Conservation (phyloP, 92 coral and sea anemone species). For the Porites evermanni region DNA sequence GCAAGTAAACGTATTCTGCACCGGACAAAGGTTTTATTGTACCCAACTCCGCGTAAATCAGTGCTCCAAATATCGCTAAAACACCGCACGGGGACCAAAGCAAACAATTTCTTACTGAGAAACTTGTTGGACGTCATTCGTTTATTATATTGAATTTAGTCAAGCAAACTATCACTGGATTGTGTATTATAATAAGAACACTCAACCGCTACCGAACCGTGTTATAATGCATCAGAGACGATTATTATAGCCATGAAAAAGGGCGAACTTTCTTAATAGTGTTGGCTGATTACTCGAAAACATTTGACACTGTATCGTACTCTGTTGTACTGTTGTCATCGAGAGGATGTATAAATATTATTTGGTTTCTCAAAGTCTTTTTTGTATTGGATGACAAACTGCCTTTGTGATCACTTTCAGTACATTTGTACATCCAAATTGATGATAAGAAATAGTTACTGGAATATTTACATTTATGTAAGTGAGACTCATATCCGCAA, state of each 20-base stretch:
- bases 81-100: slow-evolving; percentile 89
- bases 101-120: slow-evolving; percentile 62
- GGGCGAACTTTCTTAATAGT: neutral
- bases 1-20: slow-evolving; percentile 86
- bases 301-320: slow-evolving; percentile 1
- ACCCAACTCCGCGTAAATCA: slow-evolving; percentile 90
- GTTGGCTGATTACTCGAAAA: neutral
- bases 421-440: neutral
- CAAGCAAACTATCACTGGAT: slow-evolving; percentile 4
- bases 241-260: neutral
- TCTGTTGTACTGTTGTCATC: neutral
- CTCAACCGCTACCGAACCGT: neutral
- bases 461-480: neutral
- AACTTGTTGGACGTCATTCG: neutral
- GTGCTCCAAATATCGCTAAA: slow-evolving; percentile 87
- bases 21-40: slow-evolving; percentile 92
- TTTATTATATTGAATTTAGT: neutral
- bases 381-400: neutral
- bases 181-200: neutral
- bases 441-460: neutral
- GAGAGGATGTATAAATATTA: neutral
- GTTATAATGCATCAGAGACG: neutral
- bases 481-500: no score
- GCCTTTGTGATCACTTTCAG: neutral
- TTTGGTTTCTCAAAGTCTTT: neutral